Evolutionary conservation across 2,797 vertebrate species (phyloP), one percentile per base, ranked within the genome.

Genomic region (Pseudotriccus pelzelni): DNA sequence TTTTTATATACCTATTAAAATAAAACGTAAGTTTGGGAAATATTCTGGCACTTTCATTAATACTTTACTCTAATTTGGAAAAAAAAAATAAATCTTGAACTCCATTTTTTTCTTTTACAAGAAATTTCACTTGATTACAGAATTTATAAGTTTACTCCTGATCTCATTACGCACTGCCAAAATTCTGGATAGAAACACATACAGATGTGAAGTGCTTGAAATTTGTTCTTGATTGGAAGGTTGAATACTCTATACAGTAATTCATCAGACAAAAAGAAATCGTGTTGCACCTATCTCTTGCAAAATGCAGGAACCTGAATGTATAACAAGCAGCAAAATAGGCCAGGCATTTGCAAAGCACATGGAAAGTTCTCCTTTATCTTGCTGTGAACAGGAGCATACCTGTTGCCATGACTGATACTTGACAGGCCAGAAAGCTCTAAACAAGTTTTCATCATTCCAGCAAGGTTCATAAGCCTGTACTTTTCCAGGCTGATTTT

Each of bases 391-490:
- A 84, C 50, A 82, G 55, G 19, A 87, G 70, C 77, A 77, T 30
- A 58, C 36, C 81, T 82, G 66, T 75, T 93, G 84, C 90, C 44
- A n/a, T 59, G 80, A 88, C 47, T 79, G 92, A 84, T 64, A 87
- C 0, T 34, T 80, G 68, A 82, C 53, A 90, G 50, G 41, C 41
- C 58, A 44, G 19, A 84, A 91, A 78, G n/a, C 62, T 77, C 53
- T 73, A 46, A 89, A 91, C 32, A 62, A 43, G 64, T 78, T 89
- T 89, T 73, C 10, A 41, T 62, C 67, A 78, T 75, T 62, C 69
- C 18, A 30, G 34, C 36, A 75, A 76, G 55, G 25, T 25, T 88
- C 39, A 2, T 47, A 7, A 84, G 66, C 32, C 69, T 85, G 44
- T 46, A 36, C 32, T 41, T 75, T 90, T 73, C 75, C 47, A 58